phyloP scores from a whole-genome alignment of 2,888 invertebrate species.

The Scaptomyza tumidula region DNA sequence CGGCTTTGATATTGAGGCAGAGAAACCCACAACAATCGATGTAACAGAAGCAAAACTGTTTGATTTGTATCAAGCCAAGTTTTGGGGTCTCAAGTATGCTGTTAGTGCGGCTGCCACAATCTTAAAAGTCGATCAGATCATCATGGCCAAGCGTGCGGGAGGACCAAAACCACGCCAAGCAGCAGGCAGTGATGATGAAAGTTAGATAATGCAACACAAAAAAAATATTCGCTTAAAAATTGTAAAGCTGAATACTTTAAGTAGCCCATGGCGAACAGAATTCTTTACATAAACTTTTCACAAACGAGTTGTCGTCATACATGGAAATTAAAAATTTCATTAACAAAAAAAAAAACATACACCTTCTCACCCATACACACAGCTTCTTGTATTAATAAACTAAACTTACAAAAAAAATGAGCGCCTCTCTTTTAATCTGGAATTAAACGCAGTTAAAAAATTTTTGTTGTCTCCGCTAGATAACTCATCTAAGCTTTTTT shows the following conservation, averaged over 20 bases:
- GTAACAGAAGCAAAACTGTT: conserved; percentile 91
- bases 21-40: conserved; percentile 89
- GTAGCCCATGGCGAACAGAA: conserved; percentile 38
- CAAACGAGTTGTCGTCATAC: conserved; percentile 34
- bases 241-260: conserved; percentile 43
- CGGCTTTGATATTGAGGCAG: conserved; percentile 95
- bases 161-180: conserved; percentile 94
- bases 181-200: conserved; percentile 90
- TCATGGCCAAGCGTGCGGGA: conserved; percentile 98
- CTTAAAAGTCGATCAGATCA: conserved; percentile 97
- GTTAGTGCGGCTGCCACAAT: conserved; percentile 96
- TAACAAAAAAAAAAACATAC: conserved; percentile 46
- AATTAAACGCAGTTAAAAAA: conserved; percentile 39
- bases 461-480: conserved; percentile 76
- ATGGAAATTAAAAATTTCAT: conserved; percentile 75
- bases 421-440: neutral
- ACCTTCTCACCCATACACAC: conserved; percentile 53
- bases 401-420: conserved; percentile 56
- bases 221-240: conserved; percentile 22
- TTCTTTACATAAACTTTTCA: conserved; percentile 53
- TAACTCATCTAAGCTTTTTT: conserved; percentile 82
- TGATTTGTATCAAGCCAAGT: conserved; percentile 93
- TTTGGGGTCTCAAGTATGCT: conserved; percentile 98
- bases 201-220: conserved; percentile 82
- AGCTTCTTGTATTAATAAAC: conserved; percentile 78